Percentiles rank a stretch among this genome's conserved stretches.
Evolutionary conservation across 2,797 vertebrate species (phyloP).

Genomic region (Vireo griseus): DNA sequence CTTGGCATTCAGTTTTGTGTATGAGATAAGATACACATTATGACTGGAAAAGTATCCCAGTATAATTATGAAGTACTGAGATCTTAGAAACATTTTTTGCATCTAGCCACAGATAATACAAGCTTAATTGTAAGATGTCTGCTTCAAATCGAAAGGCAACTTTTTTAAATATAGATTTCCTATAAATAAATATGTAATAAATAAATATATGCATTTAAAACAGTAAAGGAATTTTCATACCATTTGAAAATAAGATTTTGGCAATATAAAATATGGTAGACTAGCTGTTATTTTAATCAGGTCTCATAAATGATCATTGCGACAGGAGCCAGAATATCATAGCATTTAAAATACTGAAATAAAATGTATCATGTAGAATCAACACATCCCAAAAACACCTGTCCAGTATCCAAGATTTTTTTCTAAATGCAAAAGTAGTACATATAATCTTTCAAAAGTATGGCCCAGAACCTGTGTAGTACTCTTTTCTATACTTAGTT

Average conservation of each 20-base stretch:
- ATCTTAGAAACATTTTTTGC: not conserved
- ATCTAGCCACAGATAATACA: not conserved
- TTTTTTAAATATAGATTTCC: not conserved
- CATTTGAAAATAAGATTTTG: not conserved
- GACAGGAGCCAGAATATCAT: not conserved
- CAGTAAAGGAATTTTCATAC: not conserved
- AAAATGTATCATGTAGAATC: not conserved
- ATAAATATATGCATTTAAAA: not conserved
- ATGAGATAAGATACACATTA: not conserved
- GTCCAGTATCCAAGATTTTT: not conserved
- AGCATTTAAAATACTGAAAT: not conserved
- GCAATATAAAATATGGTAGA: not conserved
- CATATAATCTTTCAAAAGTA: not conserved
- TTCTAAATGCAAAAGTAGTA: not conserved
- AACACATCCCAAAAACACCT: not conserved
- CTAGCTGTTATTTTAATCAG: not conserved
- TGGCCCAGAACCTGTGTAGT: not conserved
- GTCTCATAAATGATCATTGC: not conserved
- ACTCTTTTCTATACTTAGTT: not conserved
- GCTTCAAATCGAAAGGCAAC: not conserved
- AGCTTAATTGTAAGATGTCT: not conserved
- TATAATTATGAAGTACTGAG: not conserved
- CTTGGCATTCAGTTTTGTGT: not conserved
- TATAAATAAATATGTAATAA: not conserved
- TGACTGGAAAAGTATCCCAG: not conserved